A percentile compares a stretch with the other conserved stretches of the same genome.
Evolutionary conservation across 2,113 vertebrate genomes (phyloP).

Genomic region (Chlorocebus sabaeus): DNA sequence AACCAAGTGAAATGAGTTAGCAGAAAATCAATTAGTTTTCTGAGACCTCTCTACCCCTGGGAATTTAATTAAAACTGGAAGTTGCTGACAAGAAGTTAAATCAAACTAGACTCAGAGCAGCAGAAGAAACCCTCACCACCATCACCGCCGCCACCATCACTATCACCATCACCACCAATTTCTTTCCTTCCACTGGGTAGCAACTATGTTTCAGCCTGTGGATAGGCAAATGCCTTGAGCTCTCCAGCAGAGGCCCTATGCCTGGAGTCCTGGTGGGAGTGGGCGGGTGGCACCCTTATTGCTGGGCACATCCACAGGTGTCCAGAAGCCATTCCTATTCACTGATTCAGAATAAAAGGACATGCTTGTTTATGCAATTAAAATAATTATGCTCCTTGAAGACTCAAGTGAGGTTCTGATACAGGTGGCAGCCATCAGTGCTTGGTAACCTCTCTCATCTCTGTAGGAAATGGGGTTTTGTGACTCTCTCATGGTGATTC

Average conservation of each 20-base stretch:
- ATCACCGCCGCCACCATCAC: accelerated
- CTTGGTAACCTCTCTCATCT: neutral
- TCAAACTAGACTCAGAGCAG: neutral
- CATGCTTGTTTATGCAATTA: neutral
- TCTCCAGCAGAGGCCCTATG: neutral
- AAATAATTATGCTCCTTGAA: neutral
- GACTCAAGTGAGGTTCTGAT: neutral
- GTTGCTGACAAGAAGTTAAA: neutral
- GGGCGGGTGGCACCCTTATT: accelerated
- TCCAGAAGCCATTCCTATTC: neutral
- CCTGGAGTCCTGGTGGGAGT: neutral
- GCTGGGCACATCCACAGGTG: neutral
- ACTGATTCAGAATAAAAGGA: neutral
- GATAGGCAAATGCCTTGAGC: too few species aligned
- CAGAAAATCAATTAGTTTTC: slow-evolving; percentile 31
- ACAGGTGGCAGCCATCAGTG: neutral
- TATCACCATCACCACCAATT: too few species aligned
- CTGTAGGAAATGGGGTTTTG: neutral
- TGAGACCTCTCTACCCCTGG: neutral
- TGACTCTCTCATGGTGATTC: neutral
- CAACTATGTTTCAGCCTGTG: neutral
- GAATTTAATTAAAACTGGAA: slow-evolving; percentile 23
- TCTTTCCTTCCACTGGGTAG: neutral
- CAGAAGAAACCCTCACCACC: neutral
- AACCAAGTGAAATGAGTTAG: neutral